Percentiles rank a stretch among this genome's conserved stretches.
Evolutionary conservation across 2,797 vertebrate genomes (phyloP).

Genomic region (Rhynchonycteris naso): DNA sequence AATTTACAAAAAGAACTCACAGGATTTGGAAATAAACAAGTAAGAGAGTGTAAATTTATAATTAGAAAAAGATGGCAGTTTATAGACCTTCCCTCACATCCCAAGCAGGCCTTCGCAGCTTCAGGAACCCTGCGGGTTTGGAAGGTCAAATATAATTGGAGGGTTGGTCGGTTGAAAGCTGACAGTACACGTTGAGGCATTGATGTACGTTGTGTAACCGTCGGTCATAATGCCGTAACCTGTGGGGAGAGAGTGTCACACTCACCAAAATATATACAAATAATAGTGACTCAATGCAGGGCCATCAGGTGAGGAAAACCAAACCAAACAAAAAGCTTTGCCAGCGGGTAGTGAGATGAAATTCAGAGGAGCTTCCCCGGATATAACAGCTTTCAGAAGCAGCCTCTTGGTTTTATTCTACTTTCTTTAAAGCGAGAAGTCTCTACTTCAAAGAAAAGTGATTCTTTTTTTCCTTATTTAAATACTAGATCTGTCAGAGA

Average conservation of each 20-base stretch:
- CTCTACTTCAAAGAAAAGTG: not conserved
- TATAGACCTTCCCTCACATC: constrained; percentile 81
- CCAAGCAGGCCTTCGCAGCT: constrained; percentile 78
- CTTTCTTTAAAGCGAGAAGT: constrained; percentile 23
- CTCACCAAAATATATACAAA: constrained; percentile 73
- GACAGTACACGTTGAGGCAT: constrained; percentile 97
- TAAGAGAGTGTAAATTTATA: constrained; percentile 87
- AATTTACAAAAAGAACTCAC: constrained; percentile 89
- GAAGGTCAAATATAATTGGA: constrained; percentile 98
- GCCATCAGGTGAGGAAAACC: constrained; percentile 37
- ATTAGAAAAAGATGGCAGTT: constrained; percentile 89
- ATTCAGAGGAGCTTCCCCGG: not conserved
- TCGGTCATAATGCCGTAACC: constrained; percentile 99
- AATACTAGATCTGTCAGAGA: not conserved
- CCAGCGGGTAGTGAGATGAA: constrained; percentile 32
- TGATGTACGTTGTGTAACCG: constrained; percentile 97
- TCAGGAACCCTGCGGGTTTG: constrained; percentile 97
- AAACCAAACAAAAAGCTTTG: not conserved
- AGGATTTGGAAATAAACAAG: constrained; percentile 89
- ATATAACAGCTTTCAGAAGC: constrained; percentile 31
- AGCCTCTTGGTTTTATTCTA: not conserved
- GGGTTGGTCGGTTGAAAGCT: constrained; percentile 99
- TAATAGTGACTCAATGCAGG: not conserved
- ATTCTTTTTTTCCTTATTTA: constrained; percentile 18
- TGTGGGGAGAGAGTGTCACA: constrained; percentile 82